Evolutionary conservation across 1,140 invertebrate species (phyloP).

Genomic region (Anthonomus grandis): DNA sequence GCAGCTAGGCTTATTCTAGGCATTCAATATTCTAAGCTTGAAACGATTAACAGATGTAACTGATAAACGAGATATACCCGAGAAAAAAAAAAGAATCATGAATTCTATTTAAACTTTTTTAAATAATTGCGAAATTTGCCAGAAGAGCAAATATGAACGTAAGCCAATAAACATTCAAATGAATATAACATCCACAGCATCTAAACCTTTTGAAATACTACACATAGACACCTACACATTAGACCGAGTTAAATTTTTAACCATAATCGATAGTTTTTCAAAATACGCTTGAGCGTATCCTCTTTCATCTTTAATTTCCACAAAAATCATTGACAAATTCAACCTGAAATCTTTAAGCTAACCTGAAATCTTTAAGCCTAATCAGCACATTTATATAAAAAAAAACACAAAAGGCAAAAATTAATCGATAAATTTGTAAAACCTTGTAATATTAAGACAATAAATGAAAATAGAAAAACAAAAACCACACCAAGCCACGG

Average conservation of each 20-base stretch:
- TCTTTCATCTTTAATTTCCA: neutral
- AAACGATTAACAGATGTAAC: constrained; percentile 8
- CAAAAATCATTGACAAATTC: constrained; percentile 13
- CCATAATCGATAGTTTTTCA: constrained; percentile 9
- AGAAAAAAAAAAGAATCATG: constrained; percentile 11
- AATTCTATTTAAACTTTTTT: constrained; percentile 17
- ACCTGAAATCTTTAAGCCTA: no score
- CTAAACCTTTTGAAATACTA: constrained; percentile 16
- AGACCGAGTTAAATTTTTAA: constrained; percentile 8
- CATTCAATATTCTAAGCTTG: no score
- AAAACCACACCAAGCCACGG: neutral
- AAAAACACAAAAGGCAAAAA: no score
- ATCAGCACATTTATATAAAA: no score
- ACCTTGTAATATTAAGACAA: no score
- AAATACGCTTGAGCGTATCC: constrained; percentile 19
- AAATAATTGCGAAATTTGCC: constrained; percentile 21
- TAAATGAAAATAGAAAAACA: no score
- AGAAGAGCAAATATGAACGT: constrained; percentile 10
- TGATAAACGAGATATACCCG: neutral
- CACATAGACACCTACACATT: constrained; percentile 5
- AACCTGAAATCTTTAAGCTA: constrained; percentile 10
- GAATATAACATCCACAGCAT: constrained; percentile 13
- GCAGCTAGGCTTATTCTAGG: no score
- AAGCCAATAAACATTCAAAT: constrained; percentile 20
- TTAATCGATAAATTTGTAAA: no score